Conservation (phyloP, 2,797 vertebrate species). For the Capromys pilorides region DNA sequence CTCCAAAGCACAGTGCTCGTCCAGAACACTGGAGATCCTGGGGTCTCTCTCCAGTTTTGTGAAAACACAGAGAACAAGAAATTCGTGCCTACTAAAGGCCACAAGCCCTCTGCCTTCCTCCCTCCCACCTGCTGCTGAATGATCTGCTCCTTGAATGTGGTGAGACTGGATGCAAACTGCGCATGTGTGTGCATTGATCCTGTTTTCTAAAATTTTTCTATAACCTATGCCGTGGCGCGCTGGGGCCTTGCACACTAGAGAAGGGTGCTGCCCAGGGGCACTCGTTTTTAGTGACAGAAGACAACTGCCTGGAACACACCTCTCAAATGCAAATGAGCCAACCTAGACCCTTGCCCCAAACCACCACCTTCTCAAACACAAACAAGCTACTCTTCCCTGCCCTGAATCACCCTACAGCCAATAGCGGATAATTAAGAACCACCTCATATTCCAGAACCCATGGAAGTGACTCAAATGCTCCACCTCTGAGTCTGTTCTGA, state of each 20-base stretch:
- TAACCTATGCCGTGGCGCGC: not conserved
- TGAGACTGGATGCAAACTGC: not conserved
- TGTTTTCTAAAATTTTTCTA: not conserved
- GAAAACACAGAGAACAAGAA: not conserved
- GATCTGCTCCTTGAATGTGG: not conserved
- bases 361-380: not conserved
- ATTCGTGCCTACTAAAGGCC: not conserved
- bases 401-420: not conserved
- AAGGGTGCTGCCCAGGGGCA: not conserved
- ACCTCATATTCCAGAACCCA: not conserved
- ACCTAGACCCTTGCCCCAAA: no score
- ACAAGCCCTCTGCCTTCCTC: not conserved
- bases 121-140: fast-evolving
- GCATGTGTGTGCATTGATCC: not conserved
- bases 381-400: not conserved
- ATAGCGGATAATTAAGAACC: not conserved
- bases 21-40: no score
- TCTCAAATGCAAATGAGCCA: not conserved
- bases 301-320: not conserved
- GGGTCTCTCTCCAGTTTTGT: not conserved
- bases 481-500: not conserved
- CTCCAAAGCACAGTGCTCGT: not conserved
- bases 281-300: not conserved
- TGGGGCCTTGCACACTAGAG: not conserved
- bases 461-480: not conserved